phyloP scores from a whole-genome alignment of 1,140 invertebrate species.

The Probaryconus sp. region DNA sequence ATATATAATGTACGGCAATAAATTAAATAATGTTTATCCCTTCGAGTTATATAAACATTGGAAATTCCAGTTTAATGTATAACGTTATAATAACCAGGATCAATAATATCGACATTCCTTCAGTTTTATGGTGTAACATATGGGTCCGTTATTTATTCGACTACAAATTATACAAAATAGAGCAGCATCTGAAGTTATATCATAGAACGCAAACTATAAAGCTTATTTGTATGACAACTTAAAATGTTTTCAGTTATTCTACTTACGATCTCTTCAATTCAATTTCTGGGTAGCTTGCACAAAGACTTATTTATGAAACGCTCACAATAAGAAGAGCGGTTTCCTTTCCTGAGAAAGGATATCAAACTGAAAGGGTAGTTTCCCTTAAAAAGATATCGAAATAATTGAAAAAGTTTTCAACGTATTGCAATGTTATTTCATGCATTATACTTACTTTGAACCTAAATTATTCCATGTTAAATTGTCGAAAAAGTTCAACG shows the following conservation, averaged over 20 bases:
- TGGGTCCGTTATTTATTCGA: slow-evolving; percentile 35
- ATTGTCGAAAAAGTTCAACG: slow-evolving; percentile 13
- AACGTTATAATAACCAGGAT: background rate
- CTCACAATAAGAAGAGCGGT: slow-evolving; percentile 55
- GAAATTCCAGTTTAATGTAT: background rate
- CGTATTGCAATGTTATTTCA: slow-evolving; percentile 60
- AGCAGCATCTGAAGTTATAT: slow-evolving; percentile 3
- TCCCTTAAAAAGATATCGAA: slow-evolving; percentile 66
- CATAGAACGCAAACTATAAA: slow-evolving; percentile 27
- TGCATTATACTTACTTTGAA: slow-evolving; percentile 45
- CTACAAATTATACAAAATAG: slow-evolving; percentile 24
- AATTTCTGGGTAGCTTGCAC: slow-evolving; percentile 66
- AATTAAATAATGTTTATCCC: background rate
- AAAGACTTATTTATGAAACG: slow-evolving; percentile 71
- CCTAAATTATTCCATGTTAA: slow-evolving; percentile 34
- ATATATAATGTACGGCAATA: background rate
- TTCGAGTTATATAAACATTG: no score
- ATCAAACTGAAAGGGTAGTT: slow-evolving; percentile 43
- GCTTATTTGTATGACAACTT: slow-evolving; percentile 56
- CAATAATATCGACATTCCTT: slow-evolving; percentile 29
- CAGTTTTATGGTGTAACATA: slow-evolving; percentile 7
- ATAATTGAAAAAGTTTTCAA: slow-evolving; percentile 73
- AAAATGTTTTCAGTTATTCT: slow-evolving; percentile 64
- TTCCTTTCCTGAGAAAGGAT: slow-evolving; percentile 54
- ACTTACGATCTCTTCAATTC: slow-evolving; percentile 68